Conservation (phyloP, 2,888 invertebrate genomes). For the Epinotia nisella region DNA sequence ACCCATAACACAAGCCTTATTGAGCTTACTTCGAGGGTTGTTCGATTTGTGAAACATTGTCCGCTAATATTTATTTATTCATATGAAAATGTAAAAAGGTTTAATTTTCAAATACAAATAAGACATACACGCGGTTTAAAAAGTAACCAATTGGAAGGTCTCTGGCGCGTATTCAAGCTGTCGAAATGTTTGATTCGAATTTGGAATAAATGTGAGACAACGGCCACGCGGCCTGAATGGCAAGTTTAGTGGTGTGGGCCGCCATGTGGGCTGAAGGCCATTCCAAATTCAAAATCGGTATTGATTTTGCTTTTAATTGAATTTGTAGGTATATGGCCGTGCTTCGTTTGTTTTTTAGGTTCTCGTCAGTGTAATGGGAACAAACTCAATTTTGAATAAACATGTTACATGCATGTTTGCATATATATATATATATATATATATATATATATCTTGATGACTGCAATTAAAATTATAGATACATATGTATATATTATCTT, state of each 20-base stretch:
- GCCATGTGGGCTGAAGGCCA: conserved; percentile 82
- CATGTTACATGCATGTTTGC: no score
- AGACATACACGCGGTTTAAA: neutral
- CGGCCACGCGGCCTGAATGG: conserved; percentile 77
- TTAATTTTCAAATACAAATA: neutral
- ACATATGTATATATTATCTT: no score
- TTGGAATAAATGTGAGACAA: conserved; percentile 80
- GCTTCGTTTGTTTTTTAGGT: neutral
- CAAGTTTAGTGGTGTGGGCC: conserved; percentile 77
- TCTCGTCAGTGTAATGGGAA: neutral
- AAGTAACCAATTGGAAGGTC: neutral
- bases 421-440: no score
- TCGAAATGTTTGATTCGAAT: conserved; percentile 66
- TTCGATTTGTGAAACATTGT: no score
- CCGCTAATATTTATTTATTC: no score
- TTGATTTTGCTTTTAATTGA: conserved; percentile 43
- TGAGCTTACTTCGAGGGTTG: no score
- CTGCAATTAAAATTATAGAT: no score
- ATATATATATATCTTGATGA: no score
- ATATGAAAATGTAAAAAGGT: neutral
- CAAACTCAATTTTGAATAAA: no score
- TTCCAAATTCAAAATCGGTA: conserved; percentile 50
- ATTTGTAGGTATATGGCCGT: conserved; percentile 21
- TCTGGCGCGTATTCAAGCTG: conserved; percentile 54
- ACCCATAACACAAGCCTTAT: no score